Evolutionary conservation across 1,140 invertebrate species (phyloP), one percentile per base, ranked within the genome.

Genomic region (Ectropis grisescens): DNA sequence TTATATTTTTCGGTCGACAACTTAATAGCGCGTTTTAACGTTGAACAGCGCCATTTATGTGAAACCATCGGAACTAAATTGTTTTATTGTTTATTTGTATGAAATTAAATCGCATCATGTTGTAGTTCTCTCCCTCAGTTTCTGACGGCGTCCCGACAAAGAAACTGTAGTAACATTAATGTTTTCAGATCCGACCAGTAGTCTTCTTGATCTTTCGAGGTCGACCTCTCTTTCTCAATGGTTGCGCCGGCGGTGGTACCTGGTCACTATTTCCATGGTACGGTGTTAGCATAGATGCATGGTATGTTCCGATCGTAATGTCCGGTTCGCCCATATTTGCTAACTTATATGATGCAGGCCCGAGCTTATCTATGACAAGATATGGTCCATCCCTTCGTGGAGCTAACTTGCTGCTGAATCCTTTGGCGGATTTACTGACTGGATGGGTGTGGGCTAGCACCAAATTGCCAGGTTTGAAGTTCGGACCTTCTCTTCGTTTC

Each of bases 341-440:
- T 10, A 40, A 13, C 13, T 33, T 12, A 37, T 35, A 65, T 51
- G 71, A 58, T 26, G 24, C 4, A 7, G 24, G 4, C 3, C 24
- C 24, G n/a, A 2, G 24, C n/a, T 10, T 4, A 4, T 26, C 10
- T 2, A 2, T 26, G 4, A 26, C 10, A 6, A 26, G 6, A 10
- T 26, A 26, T 3, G 24, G 24, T 6, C 24, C 24, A 26, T 26
- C 24, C 24, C 24, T 4, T 26, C 24, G 24, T 4, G 24, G 24
- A 3, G 24, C 4, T 6, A 26, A 26, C n/a, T 26, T 26, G 4
- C 4, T n/a, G 10, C 24, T 26, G 2, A 26, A 3, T 2, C 24
- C 24, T 26, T 26, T 4, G 4, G 6, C 2, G 2, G 24, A 4
- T n/a, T 26, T n/a, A 10, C 24, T 26, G 4, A 26, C 6, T 10